Base-by-base conservation (phyloP, 1,140 invertebrate species). In the Cyrtorhinus lividipennis region DNA sequence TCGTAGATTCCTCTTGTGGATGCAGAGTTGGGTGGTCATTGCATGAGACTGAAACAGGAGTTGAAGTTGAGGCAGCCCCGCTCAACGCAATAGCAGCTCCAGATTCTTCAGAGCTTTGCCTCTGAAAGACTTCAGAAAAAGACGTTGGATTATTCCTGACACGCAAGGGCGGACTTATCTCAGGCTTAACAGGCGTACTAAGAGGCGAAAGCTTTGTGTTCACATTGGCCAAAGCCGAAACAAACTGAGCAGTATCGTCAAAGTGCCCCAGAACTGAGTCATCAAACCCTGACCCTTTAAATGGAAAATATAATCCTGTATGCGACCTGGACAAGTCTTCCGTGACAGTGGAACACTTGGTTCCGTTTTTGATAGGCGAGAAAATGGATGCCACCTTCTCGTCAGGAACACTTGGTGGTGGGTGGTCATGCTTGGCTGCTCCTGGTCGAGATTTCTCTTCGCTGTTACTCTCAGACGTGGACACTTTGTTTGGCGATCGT, bases 191-290 rank as follows among this genome's bases (percentile, higher is more conserved):
- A 26, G 64, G 56, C 25, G 60, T 58, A 24, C 46, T 24, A 26
- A 65, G 44, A 20, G 64, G 64, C 2, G 59, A 62, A 22, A 65
- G 10, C 62, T 30, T 65, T 15, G 25, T 18, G 23, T 62, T 18
- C 18, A 38, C 30, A 24, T 59, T 59, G 18, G 64, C 27, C 12
- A 65, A 38, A 3, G 64, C 64, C 3, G 56, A 62, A 46, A 65
- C 58, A 22, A 65, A 48, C 30, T 65, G 64, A 26, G 53, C 44
- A 24, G 64, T 65, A 23, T 62, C 61, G 22, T 65, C 64, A 59
- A 65, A 65, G 20, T 65, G 64, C 23, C 64, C 64, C 24, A 65
- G 30, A 5, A 62, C n/a, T 10, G 64, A 59, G 24, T 65, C 64
- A n/a, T 65, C 46, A 25, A 58, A 62, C 46, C 62, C 62, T 20